These are phyloP conservation scores for Prionailurus viverrinus DNA, from an alignment of 2,113 vertebrate genomes.

Conservation along the genomic window DNA sequence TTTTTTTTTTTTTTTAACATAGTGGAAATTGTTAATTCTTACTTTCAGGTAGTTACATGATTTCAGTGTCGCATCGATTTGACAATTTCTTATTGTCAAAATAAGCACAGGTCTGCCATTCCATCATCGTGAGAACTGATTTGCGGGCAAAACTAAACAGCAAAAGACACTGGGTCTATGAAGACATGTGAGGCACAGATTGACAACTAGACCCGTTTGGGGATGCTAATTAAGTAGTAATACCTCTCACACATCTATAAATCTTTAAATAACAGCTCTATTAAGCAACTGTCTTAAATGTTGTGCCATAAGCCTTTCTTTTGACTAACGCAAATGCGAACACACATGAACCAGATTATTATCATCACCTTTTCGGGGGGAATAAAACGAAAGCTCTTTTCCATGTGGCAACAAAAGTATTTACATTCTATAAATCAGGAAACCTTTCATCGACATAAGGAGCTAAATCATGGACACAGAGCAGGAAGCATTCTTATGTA, in stretches of 20 bases:
- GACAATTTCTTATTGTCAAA: background rate
- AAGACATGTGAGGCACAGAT: background rate
- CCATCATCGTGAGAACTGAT: background rate
- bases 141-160: background rate
- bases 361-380: background rate
- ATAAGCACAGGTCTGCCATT: too few species aligned
- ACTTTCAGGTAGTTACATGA: background rate
- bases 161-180: background rate
- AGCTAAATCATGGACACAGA: background rate
- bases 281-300: background rate
- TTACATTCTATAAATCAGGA: background rate
- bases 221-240: background rate
- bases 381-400: background rate
- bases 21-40: background rate
- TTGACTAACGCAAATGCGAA: background rate
- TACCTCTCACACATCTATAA: background rate
- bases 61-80: background rate
- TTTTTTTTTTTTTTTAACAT: background rate
- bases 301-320: background rate
- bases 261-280: slow-evolving; percentile 11
- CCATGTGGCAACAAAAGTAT: background rate
- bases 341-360: background rate
- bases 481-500: background rate
- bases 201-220: background rate
- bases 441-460: background rate